Evolutionary conservation across 2,888 invertebrate genomes (phyloP).

Genomic region (Falcaria lacertinaria): DNA sequence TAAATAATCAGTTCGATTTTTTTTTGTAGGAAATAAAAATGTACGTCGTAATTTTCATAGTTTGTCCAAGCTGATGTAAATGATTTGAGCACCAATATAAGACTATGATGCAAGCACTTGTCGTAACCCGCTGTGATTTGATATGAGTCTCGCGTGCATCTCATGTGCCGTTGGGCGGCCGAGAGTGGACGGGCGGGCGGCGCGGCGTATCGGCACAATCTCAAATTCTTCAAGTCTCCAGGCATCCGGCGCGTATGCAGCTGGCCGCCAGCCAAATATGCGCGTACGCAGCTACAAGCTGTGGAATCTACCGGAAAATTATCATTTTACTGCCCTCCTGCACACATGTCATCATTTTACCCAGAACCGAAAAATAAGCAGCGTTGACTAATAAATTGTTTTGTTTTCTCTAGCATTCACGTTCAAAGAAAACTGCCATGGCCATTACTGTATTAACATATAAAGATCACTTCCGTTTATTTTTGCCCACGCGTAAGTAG

Average conservation of each 20-base stretch:
- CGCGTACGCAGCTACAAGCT: conserved; percentile 47
- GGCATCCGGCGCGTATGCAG: conserved; percentile 61
- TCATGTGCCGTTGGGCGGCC: not conserved
- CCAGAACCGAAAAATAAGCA: conserved; percentile 26
- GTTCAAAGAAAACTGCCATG: conserved; percentile 22
- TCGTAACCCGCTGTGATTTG: not conserved
- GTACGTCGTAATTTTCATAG: too few relatives aligned
- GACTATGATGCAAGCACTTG: too few relatives aligned
- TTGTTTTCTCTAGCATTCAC: conserved; percentile 25
- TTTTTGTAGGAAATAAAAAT: too few relatives aligned
- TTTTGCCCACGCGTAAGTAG: conserved; percentile 9
- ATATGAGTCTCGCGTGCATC: not conserved
- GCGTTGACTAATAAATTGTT: conserved; percentile 28
- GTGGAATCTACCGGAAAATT: conserved; percentile 49
- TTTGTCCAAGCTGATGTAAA: too few relatives aligned
- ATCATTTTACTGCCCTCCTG: conserved; percentile 39
- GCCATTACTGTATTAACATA: conserved; percentile 10
- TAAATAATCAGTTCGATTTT: too few relatives aligned
- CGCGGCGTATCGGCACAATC: conserved; percentile 10
- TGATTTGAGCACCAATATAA: too few relatives aligned
- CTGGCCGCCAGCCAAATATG: conserved; percentile 55
- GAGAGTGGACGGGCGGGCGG: not conserved
- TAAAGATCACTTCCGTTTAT: conserved; percentile 9
- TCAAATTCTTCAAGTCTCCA: conserved; percentile 36
- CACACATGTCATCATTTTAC: conserved; percentile 35